Evolutionary conservation across 2,888 invertebrate genomes (phyloP), one percentile per base, ranked within the genome.

Genomic region (Sussaba pulchella): DNA sequence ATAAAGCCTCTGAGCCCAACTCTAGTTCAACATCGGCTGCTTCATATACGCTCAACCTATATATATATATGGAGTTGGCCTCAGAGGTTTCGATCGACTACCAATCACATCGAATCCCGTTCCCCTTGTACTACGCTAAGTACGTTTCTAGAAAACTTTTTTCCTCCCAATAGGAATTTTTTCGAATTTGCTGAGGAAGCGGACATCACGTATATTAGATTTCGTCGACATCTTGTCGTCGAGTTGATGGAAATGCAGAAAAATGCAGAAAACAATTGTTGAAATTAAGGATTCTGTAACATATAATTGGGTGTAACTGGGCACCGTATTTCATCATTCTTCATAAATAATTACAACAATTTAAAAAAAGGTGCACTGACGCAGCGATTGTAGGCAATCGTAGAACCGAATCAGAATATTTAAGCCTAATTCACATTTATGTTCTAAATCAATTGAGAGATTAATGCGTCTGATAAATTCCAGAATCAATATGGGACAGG

Each of bases 61-160:
- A 14, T 26, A 26, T 19, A 26, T 24, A 19, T 6, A 66, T 47
- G n/a, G 39, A 39, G 36, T 52, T 50, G 59, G 52, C 31, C 54
- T 73, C 14, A 41, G 50, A 45, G 26, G 47, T 78, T 73, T 61
- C 73, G 26, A 63, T 70, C 26, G 59, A 10, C 67, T 69, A 64
- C 73, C 67, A 78, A 73, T 78, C 67, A 72, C 54, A 21, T 9
- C 50, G 19, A 47, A 69, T 21, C 24, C n/a, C 69, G 63, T 63
- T 31, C 21, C 39, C 41, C 67, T 50, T 69, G 21, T 61, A 50
- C 61, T 14, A 31, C 26, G 17, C 24, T 39, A 67, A 50, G 39
- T 41, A n/a, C 50, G 31, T 61, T 52, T 61, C 19, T 47, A 41
- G 41, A 50, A 67, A 74, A 12, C 45, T 47, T 36, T 47, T 59